A percentile compares a stretch with the other conserved stretches of the same genome.
Evolutionary conservation across 2,113 vertebrate genomes (phyloP).

Genomic region (Cavia aperea): DNA sequence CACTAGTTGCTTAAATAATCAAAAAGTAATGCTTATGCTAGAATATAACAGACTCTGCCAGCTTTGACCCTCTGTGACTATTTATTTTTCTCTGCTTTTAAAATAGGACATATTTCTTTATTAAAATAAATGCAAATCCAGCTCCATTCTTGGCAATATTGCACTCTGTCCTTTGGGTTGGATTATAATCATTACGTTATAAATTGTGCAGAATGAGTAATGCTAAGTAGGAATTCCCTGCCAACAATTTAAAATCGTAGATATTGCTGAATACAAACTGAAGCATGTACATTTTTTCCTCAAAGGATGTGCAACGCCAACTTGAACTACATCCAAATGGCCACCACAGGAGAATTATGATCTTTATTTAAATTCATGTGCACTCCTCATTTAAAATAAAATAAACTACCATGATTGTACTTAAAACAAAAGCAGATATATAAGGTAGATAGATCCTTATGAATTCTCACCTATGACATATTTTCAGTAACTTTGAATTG

Average conservation of each 20-base stretch:
- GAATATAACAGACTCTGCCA: slow-evolving; percentile 18
- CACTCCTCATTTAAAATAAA: not conserved
- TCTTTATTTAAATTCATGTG: slow-evolving; percentile 44
- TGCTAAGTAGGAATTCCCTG: slow-evolving; percentile 47
- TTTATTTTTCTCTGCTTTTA: not conserved
- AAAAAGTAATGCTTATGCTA: slow-evolving; percentile 27
- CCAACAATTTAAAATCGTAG: slow-evolving; percentile 36
- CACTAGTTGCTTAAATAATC: slow-evolving; percentile 25
- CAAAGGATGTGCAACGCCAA: slow-evolving; percentile 14
- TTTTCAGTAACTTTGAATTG: not conserved
- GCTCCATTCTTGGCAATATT: slow-evolving; percentile 47
- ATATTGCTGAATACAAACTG: slow-evolving; percentile 37
- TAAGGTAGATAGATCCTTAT: not conserved
- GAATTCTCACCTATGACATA: not conserved
- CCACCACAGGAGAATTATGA: not conserved
- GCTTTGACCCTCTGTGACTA: not conserved
- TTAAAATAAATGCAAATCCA: slow-evolving; percentile 4
- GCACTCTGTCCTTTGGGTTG: slow-evolving; percentile 56
- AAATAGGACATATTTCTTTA: slow-evolving; percentile 43
- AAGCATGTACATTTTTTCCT: not conserved
- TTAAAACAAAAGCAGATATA: slow-evolving; percentile 29
- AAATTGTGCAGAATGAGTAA: slow-evolving; percentile 55
- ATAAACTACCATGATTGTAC: not conserved
- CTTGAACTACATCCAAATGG: slow-evolving; percentile 37
- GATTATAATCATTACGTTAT: slow-evolving; percentile 46